Evolutionary conservation across 2,888 invertebrate species (phyloP).

Genomic region (Eristalis tenax): DNA sequence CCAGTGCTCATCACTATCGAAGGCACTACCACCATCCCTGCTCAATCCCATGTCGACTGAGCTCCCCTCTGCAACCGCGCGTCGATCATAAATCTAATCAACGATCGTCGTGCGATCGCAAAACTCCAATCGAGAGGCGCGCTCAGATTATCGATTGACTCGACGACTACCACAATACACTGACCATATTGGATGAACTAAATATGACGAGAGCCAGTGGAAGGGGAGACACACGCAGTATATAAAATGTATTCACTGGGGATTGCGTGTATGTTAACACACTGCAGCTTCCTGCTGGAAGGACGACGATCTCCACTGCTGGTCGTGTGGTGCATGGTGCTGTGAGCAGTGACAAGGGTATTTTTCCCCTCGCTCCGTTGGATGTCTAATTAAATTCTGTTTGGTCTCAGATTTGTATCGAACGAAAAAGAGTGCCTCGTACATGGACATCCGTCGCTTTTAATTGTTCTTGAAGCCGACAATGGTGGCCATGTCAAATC

Average conservation of each 20-base stretch:
- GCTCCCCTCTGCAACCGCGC: background rate
- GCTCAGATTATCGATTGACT: slow-evolving; percentile 60
- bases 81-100: slow-evolving; percentile 66
- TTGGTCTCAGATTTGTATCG: slow-evolving; percentile 39
- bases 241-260: slow-evolving; percentile 63
- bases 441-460: slow-evolving; percentile 61
- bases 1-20: slow-evolving; percentile 57
- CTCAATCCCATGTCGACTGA: slow-evolving; percentile 6
- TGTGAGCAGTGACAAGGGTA: slow-evolving; percentile 4
- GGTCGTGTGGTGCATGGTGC: slow-evolving; percentile 18
- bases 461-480: slow-evolving; percentile 50
- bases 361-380: slow-evolving; percentile 24
- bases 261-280: slow-evolving; percentile 63
- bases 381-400: slow-evolving; percentile 60
- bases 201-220: slow-evolving; percentile 56
- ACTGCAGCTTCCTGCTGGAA: slow-evolving; percentile 22
- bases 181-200: slow-evolving; percentile 57
- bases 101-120: slow-evolving; percentile 19
- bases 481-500: slow-evolving; percentile 44
- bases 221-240: background rate
- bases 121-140: background rate
- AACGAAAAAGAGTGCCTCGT: background rate
- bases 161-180: slow-evolving; percentile 11
- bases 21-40: slow-evolving; percentile 32
- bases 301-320: background rate